phyloP scores from a whole-genome alignment of 2,113 vertebrate genomes.

The Pleuronectes platessa region DNA sequence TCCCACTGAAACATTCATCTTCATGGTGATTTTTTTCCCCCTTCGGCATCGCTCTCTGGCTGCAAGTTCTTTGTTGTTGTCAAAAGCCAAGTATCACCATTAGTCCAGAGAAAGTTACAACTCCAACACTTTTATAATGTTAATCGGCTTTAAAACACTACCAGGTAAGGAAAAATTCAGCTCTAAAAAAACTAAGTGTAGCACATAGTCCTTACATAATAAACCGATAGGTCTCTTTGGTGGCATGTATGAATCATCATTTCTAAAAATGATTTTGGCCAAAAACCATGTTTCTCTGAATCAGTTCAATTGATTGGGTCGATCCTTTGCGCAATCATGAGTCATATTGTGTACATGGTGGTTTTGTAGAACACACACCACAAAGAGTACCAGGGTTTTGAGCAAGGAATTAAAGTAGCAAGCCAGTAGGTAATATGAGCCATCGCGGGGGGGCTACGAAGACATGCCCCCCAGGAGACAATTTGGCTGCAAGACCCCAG shows the following conservation, averaged over 20 bases:
- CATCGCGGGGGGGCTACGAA: no score
- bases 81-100: background rate
- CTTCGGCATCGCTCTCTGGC: background rate
- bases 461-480: no score
- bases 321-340: background rate
- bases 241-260: no score
- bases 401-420: no score
- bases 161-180: background rate
- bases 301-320: background rate
- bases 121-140: background rate
- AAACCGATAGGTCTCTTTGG: no score
- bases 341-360: background rate
- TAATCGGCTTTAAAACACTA: background rate
- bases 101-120: background rate
- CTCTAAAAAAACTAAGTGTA: no score
- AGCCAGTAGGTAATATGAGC: no score
- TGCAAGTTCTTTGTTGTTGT: constrained; percentile 11
- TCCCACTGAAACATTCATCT: constrained; percentile 42
- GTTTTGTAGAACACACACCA: constrained; percentile 3
- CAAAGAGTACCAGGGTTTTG: background rate
- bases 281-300: background rate
- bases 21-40: constrained; percentile 12
- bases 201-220: no score
- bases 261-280: no score
- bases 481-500: no score